Percentiles rank a stretch among this genome's conserved stretches.
Evolutionary conservation across 1,140 invertebrate species (phyloP).

Genomic region (Pogonomyrmex californicus): DNA sequence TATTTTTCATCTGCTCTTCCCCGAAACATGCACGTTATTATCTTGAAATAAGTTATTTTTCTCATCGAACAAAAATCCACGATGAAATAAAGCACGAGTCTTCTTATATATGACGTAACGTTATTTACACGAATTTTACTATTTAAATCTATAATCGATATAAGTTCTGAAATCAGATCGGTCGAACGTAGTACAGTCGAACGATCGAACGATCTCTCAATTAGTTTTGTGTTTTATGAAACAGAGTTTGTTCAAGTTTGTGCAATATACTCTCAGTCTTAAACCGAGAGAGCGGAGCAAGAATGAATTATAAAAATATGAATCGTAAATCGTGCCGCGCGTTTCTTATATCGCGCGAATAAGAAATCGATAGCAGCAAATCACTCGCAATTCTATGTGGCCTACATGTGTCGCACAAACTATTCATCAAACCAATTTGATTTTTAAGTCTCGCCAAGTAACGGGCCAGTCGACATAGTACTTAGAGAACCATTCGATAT

Average conservation of each 20-base stretch:
- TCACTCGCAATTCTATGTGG: conserved; percentile 75
- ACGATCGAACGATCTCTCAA: not conserved
- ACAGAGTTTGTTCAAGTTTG: not conserved
- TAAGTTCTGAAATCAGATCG: not conserved
- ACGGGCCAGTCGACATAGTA: conserved; percentile 55
- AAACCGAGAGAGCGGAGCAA: not conserved
- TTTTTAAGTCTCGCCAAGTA: conserved; percentile 63
- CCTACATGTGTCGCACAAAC: conserved; percentile 43
- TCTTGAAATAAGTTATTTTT: conserved; percentile 25
- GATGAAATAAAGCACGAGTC: conserved; percentile 19
- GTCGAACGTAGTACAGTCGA: not conserved
- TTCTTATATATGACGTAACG: conserved; percentile 18
- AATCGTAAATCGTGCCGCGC: conserved; percentile 35
- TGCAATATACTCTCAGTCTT: not conserved
- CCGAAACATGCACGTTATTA: not conserved
- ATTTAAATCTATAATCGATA: conserved; percentile 7
- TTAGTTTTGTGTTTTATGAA: not conserved
- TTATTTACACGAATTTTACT: not conserved
- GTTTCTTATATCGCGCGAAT: conserved; percentile 42
- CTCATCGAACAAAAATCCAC: not conserved
- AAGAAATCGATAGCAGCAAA: conserved; percentile 29
- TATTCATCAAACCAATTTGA: conserved; percentile 74
- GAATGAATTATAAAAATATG: conserved; percentile 36
- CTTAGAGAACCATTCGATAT: conserved; percentile 61
- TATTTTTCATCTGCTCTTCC: conserved; percentile 3